phyloP scores from a whole-genome alignment of 2,797 vertebrate species.

The Aeoliscus strigatus region DNA sequence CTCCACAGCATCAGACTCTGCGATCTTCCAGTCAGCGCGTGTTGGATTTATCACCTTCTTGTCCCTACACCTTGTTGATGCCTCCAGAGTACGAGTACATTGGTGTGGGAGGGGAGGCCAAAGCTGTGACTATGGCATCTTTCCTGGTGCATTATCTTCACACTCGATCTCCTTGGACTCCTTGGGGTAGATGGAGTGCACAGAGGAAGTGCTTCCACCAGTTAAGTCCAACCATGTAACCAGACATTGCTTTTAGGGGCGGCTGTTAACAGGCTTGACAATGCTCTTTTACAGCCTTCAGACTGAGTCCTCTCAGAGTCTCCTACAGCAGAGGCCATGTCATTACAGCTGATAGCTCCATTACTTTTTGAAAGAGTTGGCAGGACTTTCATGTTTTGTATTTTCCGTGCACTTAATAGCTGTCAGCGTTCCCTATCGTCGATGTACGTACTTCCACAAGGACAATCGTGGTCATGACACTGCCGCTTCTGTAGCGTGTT shows the following conservation, averaged over 20 bases:
- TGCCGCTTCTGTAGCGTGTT: not conserved
- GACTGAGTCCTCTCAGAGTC: constrained; percentile 74
- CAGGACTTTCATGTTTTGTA: constrained; percentile 57
- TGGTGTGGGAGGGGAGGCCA: constrained; percentile 58
- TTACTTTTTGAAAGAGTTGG: constrained; percentile 66
- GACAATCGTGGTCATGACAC: constrained; percentile 26
- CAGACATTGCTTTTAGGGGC: constrained; percentile 79
- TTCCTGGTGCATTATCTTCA: constrained; percentile 79
- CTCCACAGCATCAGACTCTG: constrained; percentile 58
- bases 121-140: constrained; percentile 77
- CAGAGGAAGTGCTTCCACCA: constrained; percentile 64
- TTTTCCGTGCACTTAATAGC: constrained; percentile 54
- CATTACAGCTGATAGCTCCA: constrained; percentile 73
- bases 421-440: constrained; percentile 43
- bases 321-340: constrained; percentile 59
- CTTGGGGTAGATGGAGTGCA: constrained; percentile 72
- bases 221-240: constrained; percentile 74
- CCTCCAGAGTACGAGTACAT: constrained; percentile 64
- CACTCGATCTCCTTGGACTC: constrained; percentile 76
- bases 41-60: constrained; percentile 75
- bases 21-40: constrained; percentile 68
- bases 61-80: constrained; percentile 76
- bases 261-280: constrained; percentile 77
- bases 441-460: constrained; percentile 33
- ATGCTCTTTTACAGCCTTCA: constrained; percentile 77